phyloP scores from a whole-genome alignment of 2,113 vertebrate species.

The Myotis davidii region DNA sequence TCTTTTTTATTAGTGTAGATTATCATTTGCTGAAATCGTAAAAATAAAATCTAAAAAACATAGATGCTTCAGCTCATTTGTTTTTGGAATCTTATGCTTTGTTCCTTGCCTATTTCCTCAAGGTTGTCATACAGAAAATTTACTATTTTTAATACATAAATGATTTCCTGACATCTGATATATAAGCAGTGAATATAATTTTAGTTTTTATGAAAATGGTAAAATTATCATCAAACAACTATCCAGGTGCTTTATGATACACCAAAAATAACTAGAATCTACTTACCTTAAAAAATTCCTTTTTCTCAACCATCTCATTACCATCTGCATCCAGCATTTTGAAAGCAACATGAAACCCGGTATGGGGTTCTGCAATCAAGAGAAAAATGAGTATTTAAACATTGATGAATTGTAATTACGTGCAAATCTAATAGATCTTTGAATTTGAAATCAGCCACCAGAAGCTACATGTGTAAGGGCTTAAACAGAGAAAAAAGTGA shows the following conservation, averaged over 20 bases:
- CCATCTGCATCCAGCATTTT: slow-evolving; percentile 98
- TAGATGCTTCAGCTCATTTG: not conserved
- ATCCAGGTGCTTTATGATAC: not conserved
- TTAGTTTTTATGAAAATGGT: not conserved
- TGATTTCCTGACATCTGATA: not conserved
- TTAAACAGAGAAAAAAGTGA: not conserved
- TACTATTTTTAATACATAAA: not conserved
- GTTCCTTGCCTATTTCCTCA: not conserved
- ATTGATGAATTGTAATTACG: slow-evolving; percentile 14
- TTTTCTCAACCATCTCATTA: slow-evolving; percentile 96
- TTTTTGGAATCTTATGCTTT: not conserved
- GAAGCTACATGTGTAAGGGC: not conserved
- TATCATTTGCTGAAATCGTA: not conserved
- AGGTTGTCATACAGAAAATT: not conserved
- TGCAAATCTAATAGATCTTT: not conserved
- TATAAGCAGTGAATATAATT: not conserved
- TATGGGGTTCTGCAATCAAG: slow-evolving; percentile 91
- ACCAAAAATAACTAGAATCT: not conserved
- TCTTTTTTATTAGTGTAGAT: too few relatives aligned
- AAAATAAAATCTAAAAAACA: not conserved
- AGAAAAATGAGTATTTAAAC: not conserved
- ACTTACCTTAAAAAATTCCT: slow-evolving; percentile 96
- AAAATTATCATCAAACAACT: not conserved
- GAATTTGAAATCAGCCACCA: slow-evolving; percentile 53
- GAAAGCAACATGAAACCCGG: slow-evolving; percentile 97